Base-by-base conservation (phyloP, 92 coral and sea anemone genomes). In the Porites cylindrica region DNA sequence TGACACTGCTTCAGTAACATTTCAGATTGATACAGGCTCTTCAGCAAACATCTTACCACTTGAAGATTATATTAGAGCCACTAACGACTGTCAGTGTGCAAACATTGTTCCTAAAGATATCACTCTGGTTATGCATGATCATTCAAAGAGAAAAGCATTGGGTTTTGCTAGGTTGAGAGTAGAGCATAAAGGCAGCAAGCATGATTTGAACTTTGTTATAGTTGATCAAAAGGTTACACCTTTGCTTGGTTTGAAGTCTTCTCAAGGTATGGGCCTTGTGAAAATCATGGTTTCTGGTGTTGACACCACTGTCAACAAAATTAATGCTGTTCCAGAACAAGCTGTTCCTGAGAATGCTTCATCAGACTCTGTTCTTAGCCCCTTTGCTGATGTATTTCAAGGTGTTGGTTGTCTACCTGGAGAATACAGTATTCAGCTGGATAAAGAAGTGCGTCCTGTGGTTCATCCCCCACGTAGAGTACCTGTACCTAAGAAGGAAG, bases 101-200 rank as follows among this genome's bases (percentile, higher is more conserved):
- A 77, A 5, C 51, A 64, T 63, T 84, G 82, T 63, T 65, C 81
- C 81, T 64, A 75, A 84, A 59, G 66, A 84, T 9, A 63, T 84
- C 75, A 84, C 88, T 38, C 82, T 84, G 26, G 88, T 84, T 1
- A 75, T 84, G 88, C 88, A 75, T 38, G 88, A 75, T 75, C 81
- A 61, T 75, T 84, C 78, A 81, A 68, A 74, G 80, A 21, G 88
- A 74, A 83, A 83, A 74, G 88, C 88, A 60, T 69, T 58, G 61
- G 86, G 79, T 23, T 82, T 70, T 82, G 78, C 78, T 23, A 70
- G 86, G 78, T 68, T 82, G 86, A 70, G 70, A 66, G 86, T 82
- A 23, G 86, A 51, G 53, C 38, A 53, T 77, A 6, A 77, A 21
- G 81, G 70, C 38, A 77, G 21, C 81, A 77, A 61, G 24, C 70